These are phyloP conservation scores for Lophura swinhoii DNA, from an alignment of 2,797 vertebrate genomes.

Conservation along the genomic window DNA sequence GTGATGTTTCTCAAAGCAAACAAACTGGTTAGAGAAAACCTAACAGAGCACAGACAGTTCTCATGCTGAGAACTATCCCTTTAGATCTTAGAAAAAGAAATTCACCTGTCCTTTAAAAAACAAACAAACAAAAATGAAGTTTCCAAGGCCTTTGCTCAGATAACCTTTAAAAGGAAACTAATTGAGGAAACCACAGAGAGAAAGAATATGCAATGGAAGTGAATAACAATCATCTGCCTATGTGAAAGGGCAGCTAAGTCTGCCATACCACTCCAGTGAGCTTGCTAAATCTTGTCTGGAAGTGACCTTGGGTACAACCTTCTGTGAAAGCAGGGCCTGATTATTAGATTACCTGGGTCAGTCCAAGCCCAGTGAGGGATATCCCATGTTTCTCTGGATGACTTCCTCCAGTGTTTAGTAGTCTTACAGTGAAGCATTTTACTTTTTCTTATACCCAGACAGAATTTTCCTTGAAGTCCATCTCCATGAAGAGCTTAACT, in stretches of 20 bases:
- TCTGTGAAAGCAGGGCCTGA: not conserved
- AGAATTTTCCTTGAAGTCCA: not conserved
- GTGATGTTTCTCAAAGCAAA: not conserved
- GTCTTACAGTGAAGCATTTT: not conserved
- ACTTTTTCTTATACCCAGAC: not conserved
- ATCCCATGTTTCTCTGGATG: not conserved
- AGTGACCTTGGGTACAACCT: not conserved
- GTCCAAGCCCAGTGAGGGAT: not conserved
- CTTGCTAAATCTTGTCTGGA: not conserved
- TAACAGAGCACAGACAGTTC: not conserved
- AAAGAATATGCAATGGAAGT: not conserved
- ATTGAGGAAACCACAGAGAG: not conserved
- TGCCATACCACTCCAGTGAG: not conserved
- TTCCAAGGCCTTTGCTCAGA: not conserved
- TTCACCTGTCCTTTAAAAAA: not conserved
- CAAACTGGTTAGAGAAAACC: not conserved
- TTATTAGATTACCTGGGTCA: not conserved
- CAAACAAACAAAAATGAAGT: not conserved
- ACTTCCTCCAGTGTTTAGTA: not conserved
- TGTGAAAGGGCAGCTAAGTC: not conserved
- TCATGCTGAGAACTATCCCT: not conserved
- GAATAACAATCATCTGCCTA: not conserved
- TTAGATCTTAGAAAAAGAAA: not conserved
- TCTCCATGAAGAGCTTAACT: not conserved
- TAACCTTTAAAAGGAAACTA: not conserved